These are phyloP conservation scores for Harpegnathos saltator DNA, from an alignment of 1,140 invertebrate genomes.

Conservation along the genomic window DNA sequence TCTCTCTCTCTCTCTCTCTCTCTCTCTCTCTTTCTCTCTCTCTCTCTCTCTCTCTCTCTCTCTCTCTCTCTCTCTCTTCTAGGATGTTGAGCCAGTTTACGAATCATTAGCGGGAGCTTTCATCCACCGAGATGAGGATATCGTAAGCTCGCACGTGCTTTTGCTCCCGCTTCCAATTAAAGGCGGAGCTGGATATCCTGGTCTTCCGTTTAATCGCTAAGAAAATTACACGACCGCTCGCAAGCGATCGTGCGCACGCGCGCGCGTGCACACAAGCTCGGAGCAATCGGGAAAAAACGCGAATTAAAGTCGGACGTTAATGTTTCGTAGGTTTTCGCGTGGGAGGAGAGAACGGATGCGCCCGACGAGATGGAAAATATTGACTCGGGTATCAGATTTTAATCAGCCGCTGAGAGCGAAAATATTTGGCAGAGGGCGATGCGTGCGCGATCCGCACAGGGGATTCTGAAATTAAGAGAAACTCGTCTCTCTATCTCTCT, in stretches of 20 bases:
- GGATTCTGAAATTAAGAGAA: slow-evolving; percentile 30
- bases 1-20: not conserved
- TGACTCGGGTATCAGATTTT: slow-evolving; percentile 32
- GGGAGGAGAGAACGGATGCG: not conserved
- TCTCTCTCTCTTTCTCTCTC: no score
- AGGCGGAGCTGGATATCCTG: not conserved
- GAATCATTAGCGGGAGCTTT: slow-evolving; percentile 15
- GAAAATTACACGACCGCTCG: not conserved
- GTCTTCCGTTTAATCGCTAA: slow-evolving; percentile 8
- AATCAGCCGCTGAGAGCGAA: slow-evolving; percentile 23
- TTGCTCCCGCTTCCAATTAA: slow-evolving; percentile 6
- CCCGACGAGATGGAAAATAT: slow-evolving; percentile 19
- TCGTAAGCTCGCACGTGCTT: not conserved
- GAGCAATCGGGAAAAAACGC: not conserved
- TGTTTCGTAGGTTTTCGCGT: not conserved
- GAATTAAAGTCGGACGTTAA: slow-evolving; percentile 18
- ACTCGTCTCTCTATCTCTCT: not conserved
- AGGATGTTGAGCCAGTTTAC: not conserved
- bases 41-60: no score
- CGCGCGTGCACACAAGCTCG: not conserved
- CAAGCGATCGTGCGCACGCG: no score
- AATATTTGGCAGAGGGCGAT: slow-evolving; percentile 15
- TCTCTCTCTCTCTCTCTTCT: not conserved
- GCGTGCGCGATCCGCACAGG: not conserved
- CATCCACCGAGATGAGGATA: not conserved